Conservation (phyloP, 2,888 invertebrate species). For the Tiphia femorata region DNA sequence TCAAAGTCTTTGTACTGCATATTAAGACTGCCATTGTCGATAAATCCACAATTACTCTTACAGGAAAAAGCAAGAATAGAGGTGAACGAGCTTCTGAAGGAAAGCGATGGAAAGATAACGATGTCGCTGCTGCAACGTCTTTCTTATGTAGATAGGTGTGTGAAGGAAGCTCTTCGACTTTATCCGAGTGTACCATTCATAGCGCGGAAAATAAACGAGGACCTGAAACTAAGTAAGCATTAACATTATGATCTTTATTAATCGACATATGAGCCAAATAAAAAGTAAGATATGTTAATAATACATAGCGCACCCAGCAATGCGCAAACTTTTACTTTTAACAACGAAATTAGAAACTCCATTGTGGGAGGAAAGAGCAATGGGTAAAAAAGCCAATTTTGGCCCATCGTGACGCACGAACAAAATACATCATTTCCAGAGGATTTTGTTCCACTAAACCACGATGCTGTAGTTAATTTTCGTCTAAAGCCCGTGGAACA, state of each 20-base stretch:
- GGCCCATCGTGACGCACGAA: too few species aligned
- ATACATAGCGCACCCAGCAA: too few species aligned
- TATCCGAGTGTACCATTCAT: slow-evolving; percentile 79
- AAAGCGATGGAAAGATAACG: slow-evolving; percentile 70
- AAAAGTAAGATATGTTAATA: not conserved
- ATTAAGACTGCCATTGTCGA: too few species aligned
- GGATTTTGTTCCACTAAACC: too few species aligned
- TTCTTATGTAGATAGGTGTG: slow-evolving; percentile 78
- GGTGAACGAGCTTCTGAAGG: slow-evolving; percentile 68
- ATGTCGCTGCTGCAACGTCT: slow-evolving; percentile 75
- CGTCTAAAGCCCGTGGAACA: too few species aligned
- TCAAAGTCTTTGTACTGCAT: too few species aligned
- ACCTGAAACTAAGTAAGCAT: slow-evolving; percentile 64
- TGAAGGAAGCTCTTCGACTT: slow-evolving; percentile 77
- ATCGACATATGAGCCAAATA: not conserved
- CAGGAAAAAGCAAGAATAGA: slow-evolving; percentile 46
- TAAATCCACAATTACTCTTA: not conserved
- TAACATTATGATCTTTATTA: not conserved
- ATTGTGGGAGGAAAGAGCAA: too few species aligned
- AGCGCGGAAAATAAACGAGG: slow-evolving; percentile 72
- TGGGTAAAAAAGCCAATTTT: too few species aligned
- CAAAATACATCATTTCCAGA: too few species aligned
- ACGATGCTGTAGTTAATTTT: too few species aligned
- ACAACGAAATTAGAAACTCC: too few species aligned
- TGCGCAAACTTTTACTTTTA: too few species aligned